Conservation (phyloP, 92 coral and sea anemone genomes). For the Porites lobata region DNA sequence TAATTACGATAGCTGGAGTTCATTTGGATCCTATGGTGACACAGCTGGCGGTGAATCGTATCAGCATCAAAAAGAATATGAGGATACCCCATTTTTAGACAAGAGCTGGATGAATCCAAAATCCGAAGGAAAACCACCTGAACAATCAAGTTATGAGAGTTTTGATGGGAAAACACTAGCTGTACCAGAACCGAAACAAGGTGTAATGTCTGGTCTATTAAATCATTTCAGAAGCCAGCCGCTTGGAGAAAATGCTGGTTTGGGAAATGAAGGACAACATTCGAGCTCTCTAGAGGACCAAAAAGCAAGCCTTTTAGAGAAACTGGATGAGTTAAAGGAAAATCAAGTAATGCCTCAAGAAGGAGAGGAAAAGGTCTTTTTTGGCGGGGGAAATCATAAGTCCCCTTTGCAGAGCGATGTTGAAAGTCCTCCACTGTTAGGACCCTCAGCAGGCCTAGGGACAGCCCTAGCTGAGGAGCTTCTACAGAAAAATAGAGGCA, state of each 20-base stretch:
- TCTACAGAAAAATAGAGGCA: constrained; percentile 36
- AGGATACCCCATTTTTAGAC: constrained; percentile 30
- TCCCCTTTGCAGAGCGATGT: constrained; percentile 6
- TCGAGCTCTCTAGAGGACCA: constrained; percentile 9
- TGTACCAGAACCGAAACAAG: constrained; percentile 31
- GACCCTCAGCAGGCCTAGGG: constrained; percentile 34
- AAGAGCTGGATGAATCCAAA: constrained; percentile 55
- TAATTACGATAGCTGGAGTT: constrained; percentile 14
- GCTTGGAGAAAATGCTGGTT: background rate
- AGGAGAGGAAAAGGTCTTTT: constrained; percentile 32
- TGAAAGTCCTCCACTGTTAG: constrained; percentile 3
- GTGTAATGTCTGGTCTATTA: background rate
- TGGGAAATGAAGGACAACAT: background rate
- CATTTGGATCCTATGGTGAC: constrained; percentile 33
- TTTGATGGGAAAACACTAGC: constrained; percentile 43
- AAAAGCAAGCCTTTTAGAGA: constrained; percentile 16
- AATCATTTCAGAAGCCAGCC: constrained; percentile 1
- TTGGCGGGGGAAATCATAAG: constrained; percentile 27
- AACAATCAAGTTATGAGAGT: constrained; percentile 11
- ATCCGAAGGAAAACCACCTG: constrained; percentile 12
- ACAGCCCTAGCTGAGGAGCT: constrained; percentile 45
- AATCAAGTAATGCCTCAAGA: constrained; percentile 27
- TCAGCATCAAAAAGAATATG: constrained; percentile 33
- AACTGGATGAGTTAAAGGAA: constrained; percentile 31
- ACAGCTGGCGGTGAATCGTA: background rate